These are phyloP conservation scores for Beroe ovata DNA, from an alignment of 37 sponge, comb jelly and placozoan genomes.

Conservation along the genomic window DNA sequence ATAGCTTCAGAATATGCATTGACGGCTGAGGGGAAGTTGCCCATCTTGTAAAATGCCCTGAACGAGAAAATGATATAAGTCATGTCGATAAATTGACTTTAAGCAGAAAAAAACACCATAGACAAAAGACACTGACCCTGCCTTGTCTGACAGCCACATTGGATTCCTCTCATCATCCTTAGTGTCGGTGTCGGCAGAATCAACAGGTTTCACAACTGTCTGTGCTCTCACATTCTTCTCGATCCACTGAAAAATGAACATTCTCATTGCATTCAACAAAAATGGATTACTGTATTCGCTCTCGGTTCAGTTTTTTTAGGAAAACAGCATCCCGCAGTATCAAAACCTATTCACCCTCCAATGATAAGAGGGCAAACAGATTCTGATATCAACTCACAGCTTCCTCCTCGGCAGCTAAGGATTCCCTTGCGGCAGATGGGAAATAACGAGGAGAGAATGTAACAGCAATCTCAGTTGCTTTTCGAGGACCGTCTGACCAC, in stretches of 20 bases:
- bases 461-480: conserved; percentile 72
- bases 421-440: conserved; percentile 92
- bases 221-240: conserved; percentile 79
- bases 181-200: conserved; percentile 66
- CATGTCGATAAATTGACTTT: too few species aligned
- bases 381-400: conserved; percentile 69
- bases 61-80: too few species aligned
- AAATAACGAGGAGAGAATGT: conserved; percentile 89
- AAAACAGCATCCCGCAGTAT: too few species aligned
- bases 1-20: conserved; percentile 92
- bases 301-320: too few species aligned
- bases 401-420: conserved; percentile 80
- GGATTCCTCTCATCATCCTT: conserved; percentile 85
- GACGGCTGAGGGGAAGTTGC: conserved; percentile 85
- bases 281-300: too few species aligned
- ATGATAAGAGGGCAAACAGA: too few species aligned
- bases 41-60: conserved; percentile 78
- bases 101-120: too few species aligned
- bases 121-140: conserved; percentile 70
- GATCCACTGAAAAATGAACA: too few species aligned
- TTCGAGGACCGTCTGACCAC: conserved; percentile 23
- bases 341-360: too few species aligned
- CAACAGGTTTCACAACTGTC: neutral
- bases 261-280: too few species aligned
- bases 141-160: conserved; percentile 90